phyloP scores from a whole-genome alignment of 2,797 vertebrate species.

The Neoniphon sammara region DNA sequence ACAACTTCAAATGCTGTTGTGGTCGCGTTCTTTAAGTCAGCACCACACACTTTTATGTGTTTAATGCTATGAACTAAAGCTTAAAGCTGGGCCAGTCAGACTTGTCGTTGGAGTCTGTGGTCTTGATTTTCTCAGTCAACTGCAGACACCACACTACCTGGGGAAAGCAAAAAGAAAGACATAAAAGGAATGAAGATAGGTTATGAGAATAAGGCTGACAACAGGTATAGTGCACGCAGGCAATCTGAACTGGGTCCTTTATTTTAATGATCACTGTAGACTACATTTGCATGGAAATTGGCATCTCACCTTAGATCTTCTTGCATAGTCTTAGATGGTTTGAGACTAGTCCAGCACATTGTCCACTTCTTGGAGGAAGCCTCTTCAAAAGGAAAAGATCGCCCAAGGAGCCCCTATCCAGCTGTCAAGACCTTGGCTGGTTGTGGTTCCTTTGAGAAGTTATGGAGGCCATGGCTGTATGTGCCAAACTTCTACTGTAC shows the following conservation, averaged over 20 bases:
- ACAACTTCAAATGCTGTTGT: slow-evolving; percentile 9
- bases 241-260: background rate
- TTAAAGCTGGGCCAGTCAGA: slow-evolving; percentile 33
- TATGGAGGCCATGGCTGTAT: slow-evolving; percentile 10
- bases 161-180: slow-evolving; percentile 71
- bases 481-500: background rate
- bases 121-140: slow-evolving; percentile 26
- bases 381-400: slow-evolving; percentile 8
- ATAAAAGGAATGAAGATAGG: slow-evolving; percentile 26
- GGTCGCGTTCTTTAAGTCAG: slow-evolving; percentile 23
- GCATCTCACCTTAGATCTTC: slow-evolving; percentile 25
- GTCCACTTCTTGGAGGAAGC: slow-evolving; percentile 14
- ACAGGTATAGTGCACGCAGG: background rate
- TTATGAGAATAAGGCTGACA: background rate
- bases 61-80: background rate
- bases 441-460: slow-evolving; percentile 15
- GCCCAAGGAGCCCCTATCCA: background rate
- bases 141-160: slow-evolving; percentile 51
- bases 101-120: slow-evolving; percentile 22
- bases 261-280: background rate
- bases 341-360: background rate
- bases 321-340: slow-evolving; percentile 8
- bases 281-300: slow-evolving; percentile 1
- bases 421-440: background rate
- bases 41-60: slow-evolving; percentile 1